Base-by-base conservation (phyloP, 2,797 vertebrate genomes). In the Meriones psammophilus region DNA sequence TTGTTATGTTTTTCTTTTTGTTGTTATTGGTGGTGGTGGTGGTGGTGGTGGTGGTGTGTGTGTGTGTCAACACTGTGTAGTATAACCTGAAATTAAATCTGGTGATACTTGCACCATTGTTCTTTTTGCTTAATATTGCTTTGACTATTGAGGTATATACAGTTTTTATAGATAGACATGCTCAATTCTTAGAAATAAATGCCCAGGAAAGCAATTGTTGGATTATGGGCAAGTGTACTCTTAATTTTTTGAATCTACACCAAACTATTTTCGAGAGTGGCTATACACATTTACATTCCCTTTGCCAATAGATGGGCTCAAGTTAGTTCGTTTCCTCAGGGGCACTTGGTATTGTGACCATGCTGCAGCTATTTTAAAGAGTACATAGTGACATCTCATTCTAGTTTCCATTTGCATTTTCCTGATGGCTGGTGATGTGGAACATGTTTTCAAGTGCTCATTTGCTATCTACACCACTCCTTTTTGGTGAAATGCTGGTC, bases 401-500 rank as follows among this genome's bases (percentile, higher is more conserved):
- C 12, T 64, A 60, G 54, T 80, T 95, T 87, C 76, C n/a, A 66
- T 92, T 93, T 93, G n/a, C 28, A 33, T 90, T 95, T 90, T 97
- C 84, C 83, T 83, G 81, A 54, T 88, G 83, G 17, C 78, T 93
- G 60, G 50, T 79, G 78, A 85, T 89, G 69, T 33, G 86, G 62
- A 95, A 92, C 86, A 66, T 84, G 83, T 91, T 96, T 96, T 79
- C 54, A 60, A 91, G 50, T 88, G 92, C 46, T 84, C 89, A 56
- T 91, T 87, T 88, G 62, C 69, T 30, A 56, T 84, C 42, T 91
- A 30, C 66, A 39, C 54, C 36, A 42, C 69, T 78, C 46, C 46
- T 93, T 68, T 92, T 79, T 84, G 87, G 76, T 73, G 54, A 92
- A 83, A 90, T 83, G 33, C 71, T 88, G 56, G 77, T 62, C 89